Evolutionary conservation across 2,797 vertebrate species (phyloP), one percentile per base, ranked within the genome.

Genomic region (Columba guinea): DNA sequence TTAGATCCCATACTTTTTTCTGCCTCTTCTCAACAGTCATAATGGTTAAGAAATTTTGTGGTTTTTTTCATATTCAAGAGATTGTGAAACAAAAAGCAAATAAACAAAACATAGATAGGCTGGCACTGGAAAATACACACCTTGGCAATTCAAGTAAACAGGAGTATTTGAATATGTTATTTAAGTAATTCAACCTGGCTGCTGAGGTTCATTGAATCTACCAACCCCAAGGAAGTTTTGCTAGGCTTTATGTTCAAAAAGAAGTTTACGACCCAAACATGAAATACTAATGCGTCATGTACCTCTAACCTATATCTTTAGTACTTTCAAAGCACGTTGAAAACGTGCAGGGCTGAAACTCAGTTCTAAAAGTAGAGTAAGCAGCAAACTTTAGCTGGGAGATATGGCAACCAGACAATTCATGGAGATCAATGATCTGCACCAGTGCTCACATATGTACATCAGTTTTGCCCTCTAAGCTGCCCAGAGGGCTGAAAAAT

Each of bases 111-210:
- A 62, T 0, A 56, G 18, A 21, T 7, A 64, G 55, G 26, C 7
- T 53, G 84, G 18, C 46, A 75, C 55, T 17, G 23, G 46, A 78
- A 84, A 89, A 82, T 19, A 71, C 11, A 20, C 37, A 16, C 30
- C 3, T 27, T 48, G 58, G 74, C 51, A 78, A 41, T 79, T 27
- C 55, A 12, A 41, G 39, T 28, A 58, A 77, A 78, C 12, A 56
- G 0, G 0, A 89, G 16, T 27, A 73, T 64, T 37, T 76, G 12
- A 71, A 6, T 28, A 23, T 19, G 26, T 5, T 74, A 46, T 49
- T 70, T 34, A 53, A 73, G 13, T 41, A 81, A 37, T 51, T 92
- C 63, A 71, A 58, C 23, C 62, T 60, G 44, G n/a, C 37, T 90
- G 26, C 58, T 67, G 65, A 78, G 41, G 27, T 60, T 91, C 74